phyloP scores from a whole-genome alignment of 1,140 invertebrate species.

The Vanessa atalanta region DNA sequence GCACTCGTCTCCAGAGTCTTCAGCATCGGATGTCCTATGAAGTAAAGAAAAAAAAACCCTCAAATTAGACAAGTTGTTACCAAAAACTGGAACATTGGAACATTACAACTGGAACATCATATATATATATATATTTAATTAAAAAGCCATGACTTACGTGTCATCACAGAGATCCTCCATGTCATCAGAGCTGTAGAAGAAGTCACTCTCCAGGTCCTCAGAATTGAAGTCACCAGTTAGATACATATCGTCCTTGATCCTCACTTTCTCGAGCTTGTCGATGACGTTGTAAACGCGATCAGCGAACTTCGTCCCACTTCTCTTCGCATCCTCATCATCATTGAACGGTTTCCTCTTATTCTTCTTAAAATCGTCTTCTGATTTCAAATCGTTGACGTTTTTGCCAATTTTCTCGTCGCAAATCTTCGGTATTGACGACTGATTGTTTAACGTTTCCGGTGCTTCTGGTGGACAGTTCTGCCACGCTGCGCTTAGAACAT shows the following conservation, averaged over 20 bases:
- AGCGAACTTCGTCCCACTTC: slow-evolving; percentile 13
- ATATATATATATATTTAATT: too few relatives aligned
- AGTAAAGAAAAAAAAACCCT: too few relatives aligned
- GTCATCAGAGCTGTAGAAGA: slow-evolving; percentile 66
- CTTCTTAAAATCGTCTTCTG: slow-evolving; percentile 43
- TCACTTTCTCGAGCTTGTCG: slow-evolving; percentile 66
- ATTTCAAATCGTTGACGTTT: slow-evolving; percentile 67
- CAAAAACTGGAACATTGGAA: not conserved
- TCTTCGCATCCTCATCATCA: slow-evolving; percentile 14
- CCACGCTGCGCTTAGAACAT: slow-evolving; percentile 35
- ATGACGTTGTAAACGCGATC: slow-evolving; percentile 61
- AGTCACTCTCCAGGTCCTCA: slow-evolving; percentile 61
- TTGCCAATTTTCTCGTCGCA: slow-evolving; percentile 58
- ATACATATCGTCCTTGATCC: slow-evolving; percentile 65
- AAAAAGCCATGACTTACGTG: slow-evolving; percentile 35
- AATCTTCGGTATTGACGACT: slow-evolving; percentile 46
- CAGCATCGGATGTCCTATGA: slow-evolving; percentile 60
- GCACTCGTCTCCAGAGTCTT: slow-evolving; percentile 65
- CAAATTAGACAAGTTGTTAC: not conserved
- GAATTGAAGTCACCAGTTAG: slow-evolving; percentile 58
- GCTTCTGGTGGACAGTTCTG: slow-evolving; percentile 20
- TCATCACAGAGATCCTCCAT: slow-evolving; percentile 54
- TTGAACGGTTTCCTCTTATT: slow-evolving; percentile 38
- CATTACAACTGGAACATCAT: too few relatives aligned
- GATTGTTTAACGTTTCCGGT: slow-evolving; percentile 61